These are phyloP conservation scores for Nycteola revayana DNA, from an alignment of 2,888 invertebrate genomes.

Conservation along the genomic window DNA sequence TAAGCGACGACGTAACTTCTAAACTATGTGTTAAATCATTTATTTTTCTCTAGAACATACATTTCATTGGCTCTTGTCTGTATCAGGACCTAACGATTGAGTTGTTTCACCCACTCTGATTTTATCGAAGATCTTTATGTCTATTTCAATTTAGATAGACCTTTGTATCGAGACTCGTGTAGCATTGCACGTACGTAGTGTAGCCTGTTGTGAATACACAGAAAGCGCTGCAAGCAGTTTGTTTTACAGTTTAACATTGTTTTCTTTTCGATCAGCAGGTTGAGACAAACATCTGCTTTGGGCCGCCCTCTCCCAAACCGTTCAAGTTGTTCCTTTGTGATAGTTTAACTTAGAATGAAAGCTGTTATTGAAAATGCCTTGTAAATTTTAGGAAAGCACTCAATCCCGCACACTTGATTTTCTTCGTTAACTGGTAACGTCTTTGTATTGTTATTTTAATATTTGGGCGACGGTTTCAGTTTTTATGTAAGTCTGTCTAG, in stretches of 20 bases:
- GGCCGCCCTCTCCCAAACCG: slow-evolving; percentile 40
- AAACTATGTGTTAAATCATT: no score
- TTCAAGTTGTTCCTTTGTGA: slow-evolving; percentile 48
- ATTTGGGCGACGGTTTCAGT: no score
- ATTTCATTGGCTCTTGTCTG: slow-evolving; percentile 8
- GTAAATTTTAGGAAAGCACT: slow-evolving; percentile 2
- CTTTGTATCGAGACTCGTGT: slow-evolving; percentile 41
- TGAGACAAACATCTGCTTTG: slow-evolving; percentile 59
- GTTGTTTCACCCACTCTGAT: slow-evolving; percentile 33
- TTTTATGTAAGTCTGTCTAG: no score
- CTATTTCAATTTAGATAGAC: slow-evolving; percentile 31
- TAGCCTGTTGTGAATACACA: slow-evolving; percentile 20
- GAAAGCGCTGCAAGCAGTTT: slow-evolving; percentile 59
- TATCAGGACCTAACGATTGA: slow-evolving; percentile 8
- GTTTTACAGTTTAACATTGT: slow-evolving; percentile 74
- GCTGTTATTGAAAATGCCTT: slow-evolving; percentile 3
- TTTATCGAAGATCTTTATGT: slow-evolving; percentile 23
- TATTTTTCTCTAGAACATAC: slow-evolving; percentile 4
- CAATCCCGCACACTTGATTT: neutral
- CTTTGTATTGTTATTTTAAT: no score
- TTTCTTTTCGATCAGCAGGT: slow-evolving; percentile 65
- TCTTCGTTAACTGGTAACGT: no score
- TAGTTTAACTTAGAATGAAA: slow-evolving; percentile 27
- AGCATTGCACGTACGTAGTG: slow-evolving; percentile 23
- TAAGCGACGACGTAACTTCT: no score